Conservation (phyloP, 2,797 vertebrate species). For the Avahi laniger region DNA sequence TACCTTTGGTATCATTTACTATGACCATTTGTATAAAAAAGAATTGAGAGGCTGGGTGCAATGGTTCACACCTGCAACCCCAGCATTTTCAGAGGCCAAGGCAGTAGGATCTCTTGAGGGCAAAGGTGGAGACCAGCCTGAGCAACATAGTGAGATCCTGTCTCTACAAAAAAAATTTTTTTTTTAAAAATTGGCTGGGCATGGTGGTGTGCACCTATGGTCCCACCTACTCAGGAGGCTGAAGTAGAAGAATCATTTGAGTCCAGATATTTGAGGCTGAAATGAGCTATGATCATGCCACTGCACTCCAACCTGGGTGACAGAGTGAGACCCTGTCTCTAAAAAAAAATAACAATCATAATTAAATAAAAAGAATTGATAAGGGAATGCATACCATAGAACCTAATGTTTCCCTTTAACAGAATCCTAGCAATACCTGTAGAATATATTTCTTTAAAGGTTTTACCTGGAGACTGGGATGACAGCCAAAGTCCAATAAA, state of each 20-base stretch:
- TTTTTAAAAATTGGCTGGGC: neutral
- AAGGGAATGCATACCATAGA: neutral
- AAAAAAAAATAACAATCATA: too few species aligned
- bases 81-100: neutral
- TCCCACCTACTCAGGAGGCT: neutral
- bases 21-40: neutral
- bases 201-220: neutral
- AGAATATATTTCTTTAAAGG: neutral
- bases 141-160: neutral
- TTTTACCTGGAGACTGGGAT: slow-evolving; percentile 98
- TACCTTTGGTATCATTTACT: neutral
- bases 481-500: slow-evolving; percentile 97
- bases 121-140: neutral
- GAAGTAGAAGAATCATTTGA: neutral
- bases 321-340: neutral
- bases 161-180: neutral
- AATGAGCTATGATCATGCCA: neutral
- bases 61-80: neutral
- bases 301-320: neutral
- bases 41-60: neutral
- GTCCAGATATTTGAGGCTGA: neutral
- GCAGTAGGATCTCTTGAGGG: neutral
- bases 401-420: neutral
- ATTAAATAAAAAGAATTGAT: neutral
- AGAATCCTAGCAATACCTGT: neutral